These are phyloP conservation scores for Coregonus clupeaformis DNA, from an alignment of 2,113 vertebrate genomes.

Conservation along the genomic window DNA sequence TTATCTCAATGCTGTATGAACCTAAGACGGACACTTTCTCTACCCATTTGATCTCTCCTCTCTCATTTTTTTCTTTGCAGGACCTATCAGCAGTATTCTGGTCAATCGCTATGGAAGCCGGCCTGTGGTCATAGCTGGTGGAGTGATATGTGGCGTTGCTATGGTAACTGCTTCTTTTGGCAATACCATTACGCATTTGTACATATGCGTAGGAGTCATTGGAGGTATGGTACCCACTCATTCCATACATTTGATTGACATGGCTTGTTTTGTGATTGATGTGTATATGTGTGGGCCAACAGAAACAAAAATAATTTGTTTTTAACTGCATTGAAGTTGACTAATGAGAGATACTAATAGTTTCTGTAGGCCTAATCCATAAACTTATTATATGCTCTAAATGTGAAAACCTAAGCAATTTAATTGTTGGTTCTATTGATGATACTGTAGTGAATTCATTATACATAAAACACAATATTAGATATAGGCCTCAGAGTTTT, in stretches of 20 bases:
- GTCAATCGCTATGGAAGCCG: conserved; percentile 80
- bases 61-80: conserved; percentile 50
- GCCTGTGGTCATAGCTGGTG: conserved; percentile 78
- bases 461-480: not conserved
- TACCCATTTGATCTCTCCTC: not conserved
- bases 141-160: conserved; percentile 73
- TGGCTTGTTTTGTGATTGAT: not conserved
- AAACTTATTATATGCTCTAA: too few species aligned
- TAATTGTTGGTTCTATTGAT: not conserved
- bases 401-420: too few species aligned
- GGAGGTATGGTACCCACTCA: conserved; percentile 78
- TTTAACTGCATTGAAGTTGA: too few species aligned
- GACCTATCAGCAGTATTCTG: conserved; percentile 77
- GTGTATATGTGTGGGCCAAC: not conserved
- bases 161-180: conserved; percentile 79
- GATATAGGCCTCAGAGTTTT: not conserved
- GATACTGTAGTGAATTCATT: not conserved
- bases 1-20: too few species aligned
- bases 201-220: conserved; percentile 77
- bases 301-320: too few species aligned
- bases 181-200: conserved; percentile 78
- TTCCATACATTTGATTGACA: not conserved
- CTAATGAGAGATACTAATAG: too few species aligned
- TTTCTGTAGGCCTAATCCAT: too few species aligned
- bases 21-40: not conserved